Conservation (phyloP, 2,113 vertebrate genomes). For the Tor tambroides region DNA sequence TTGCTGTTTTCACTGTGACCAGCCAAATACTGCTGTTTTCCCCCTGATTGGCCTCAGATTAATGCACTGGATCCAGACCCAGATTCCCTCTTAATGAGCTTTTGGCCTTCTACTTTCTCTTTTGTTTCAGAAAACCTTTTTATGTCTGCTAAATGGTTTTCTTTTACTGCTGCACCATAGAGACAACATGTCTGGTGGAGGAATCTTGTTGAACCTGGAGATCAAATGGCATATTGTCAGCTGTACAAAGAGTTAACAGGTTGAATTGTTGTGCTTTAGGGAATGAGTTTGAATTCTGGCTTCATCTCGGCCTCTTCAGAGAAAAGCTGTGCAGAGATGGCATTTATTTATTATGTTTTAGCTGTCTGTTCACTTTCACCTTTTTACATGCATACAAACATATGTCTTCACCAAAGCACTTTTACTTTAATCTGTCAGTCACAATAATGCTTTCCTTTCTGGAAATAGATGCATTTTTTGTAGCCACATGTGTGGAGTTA, state of each 20-base stretch:
- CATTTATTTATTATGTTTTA: background rate
- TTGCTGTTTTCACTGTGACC: background rate
- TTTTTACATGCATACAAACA: background rate
- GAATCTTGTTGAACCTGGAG: constrained; percentile 25
- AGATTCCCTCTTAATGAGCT: constrained; percentile 60
- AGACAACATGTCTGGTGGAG: background rate
- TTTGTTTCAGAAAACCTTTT: constrained; percentile 14
- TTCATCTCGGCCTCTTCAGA: background rate
- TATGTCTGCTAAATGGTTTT: constrained; percentile 16
- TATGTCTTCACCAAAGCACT: background rate
- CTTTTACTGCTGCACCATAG: constrained; percentile 34
- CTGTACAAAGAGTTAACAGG: background rate
- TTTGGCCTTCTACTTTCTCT: constrained; percentile 11
- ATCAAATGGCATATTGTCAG: background rate
- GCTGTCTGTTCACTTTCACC: background rate
- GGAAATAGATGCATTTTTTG: background rate
- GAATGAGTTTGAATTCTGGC: background rate
- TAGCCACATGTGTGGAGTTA: background rate
- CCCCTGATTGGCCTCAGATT: constrained; percentile 2
- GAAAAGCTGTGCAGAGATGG: background rate
- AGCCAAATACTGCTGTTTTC: background rate
- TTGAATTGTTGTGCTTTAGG: constrained; percentile 1
- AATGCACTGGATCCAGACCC: constrained; percentile 52
- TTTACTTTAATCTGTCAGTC: background rate
- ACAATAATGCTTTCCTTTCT: background rate